Conservation (phyloP, 2,797 vertebrate species). For the Alca torda region DNA sequence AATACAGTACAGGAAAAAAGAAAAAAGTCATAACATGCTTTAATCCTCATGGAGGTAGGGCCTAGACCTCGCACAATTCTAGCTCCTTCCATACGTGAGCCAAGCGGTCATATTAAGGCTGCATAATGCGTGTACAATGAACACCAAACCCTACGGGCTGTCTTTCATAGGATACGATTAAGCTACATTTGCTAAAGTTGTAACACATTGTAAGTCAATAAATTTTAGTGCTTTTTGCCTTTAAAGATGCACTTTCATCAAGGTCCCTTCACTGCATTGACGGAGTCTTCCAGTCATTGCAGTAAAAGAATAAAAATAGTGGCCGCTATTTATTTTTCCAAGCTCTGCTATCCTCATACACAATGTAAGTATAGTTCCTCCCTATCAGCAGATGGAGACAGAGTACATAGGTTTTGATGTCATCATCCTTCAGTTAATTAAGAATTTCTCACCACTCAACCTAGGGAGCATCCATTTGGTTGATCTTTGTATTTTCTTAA, state of each 20-base stretch:
- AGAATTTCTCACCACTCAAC: neutral
- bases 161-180: neutral
- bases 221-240: neutral
- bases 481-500: neutral
- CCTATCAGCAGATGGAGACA: slow-evolving; percentile 68
- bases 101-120: neutral
- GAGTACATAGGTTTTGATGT: slow-evolving; percentile 53
- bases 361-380: neutral
- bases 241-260: neutral
- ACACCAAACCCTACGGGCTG: neutral
- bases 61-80: neutral
- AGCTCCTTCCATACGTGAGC: neutral
- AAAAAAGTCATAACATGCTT: neutral
- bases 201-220: neutral
- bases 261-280: neutral
- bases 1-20: neutral
- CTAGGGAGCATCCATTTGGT: neutral
- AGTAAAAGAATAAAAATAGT: neutral
- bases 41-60: neutral
- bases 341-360: neutral
- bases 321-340: neutral
- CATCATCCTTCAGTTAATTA: neutral
- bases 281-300: neutral
- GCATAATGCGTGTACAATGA: neutral
- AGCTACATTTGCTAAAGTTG: neutral